These are phyloP conservation scores for Accipiter superciliosus DNA, from an alignment of 2,797 vertebrate genomes.

Conservation along the genomic window DNA sequence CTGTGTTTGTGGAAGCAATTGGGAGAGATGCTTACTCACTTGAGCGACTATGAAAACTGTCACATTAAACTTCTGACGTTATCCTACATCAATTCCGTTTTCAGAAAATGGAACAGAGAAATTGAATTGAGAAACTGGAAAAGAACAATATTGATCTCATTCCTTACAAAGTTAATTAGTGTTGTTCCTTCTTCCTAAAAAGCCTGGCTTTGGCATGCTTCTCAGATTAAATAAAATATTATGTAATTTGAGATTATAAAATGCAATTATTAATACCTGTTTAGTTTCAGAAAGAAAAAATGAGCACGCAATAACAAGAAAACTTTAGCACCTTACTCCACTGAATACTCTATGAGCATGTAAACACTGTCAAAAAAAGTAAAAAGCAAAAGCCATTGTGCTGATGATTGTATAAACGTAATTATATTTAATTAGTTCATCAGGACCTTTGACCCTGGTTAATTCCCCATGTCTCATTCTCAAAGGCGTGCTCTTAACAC, in stretches of 20 bases:
- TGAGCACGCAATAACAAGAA: not conserved
- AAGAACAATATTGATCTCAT: not conserved
- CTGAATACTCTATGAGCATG: not conserved
- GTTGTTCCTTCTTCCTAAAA: not conserved
- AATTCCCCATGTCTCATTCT: constrained; percentile 12
- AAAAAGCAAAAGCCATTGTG: not conserved
- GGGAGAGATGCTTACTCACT: not conserved
- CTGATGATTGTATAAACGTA: not conserved
- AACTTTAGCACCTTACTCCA: not conserved
- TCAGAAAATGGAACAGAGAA: not conserved
- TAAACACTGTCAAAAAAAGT: not conserved
- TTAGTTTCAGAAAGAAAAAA: not conserved
- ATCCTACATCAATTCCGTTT: not conserved
- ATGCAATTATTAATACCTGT: not conserved
- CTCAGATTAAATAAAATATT: not conserved
- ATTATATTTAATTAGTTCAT: constrained; percentile 8
- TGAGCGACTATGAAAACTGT: not conserved
- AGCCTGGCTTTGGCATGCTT: not conserved
- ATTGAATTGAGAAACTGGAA: not conserved
- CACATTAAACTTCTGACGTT: not conserved
- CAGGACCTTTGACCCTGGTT: not conserved
- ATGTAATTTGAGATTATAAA: not conserved
- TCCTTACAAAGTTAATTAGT: not conserved
- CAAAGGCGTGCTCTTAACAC: not conserved
- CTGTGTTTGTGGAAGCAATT: not conserved